phyloP scores from a whole-genome alignment of 1,140 invertebrate genomes.

The Sminthurides bifidus region DNA sequence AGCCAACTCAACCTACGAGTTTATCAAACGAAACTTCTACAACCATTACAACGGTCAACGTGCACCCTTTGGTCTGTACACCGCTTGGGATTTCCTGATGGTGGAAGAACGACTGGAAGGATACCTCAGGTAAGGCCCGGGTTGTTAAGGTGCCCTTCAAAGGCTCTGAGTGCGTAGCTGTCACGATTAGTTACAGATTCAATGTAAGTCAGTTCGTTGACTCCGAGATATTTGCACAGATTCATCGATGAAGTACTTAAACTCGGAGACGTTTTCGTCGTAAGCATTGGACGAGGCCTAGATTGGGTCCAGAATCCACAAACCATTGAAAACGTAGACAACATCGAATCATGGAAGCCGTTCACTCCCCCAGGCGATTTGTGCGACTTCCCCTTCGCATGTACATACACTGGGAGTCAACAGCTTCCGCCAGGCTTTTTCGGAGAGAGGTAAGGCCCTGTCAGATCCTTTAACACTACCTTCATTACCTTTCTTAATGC shows the following conservation, averaged over 20 bases:
- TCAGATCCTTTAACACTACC: too few species aligned
- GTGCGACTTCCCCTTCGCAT: slow-evolving; percentile 6
- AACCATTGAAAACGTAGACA: background rate
- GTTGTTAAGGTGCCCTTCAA: background rate
- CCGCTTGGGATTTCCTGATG: slow-evolving; percentile 45
- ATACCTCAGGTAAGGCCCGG: background rate
- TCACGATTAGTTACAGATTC: background rate
- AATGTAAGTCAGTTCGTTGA: background rate
- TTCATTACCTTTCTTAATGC: too few species aligned
- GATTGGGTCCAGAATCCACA: slow-evolving; percentile 37
- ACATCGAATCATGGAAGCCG: background rate
- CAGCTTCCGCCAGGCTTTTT: background rate
- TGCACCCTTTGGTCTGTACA: slow-evolving; percentile 47
- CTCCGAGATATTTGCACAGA: background rate
- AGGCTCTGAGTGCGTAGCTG: background rate
- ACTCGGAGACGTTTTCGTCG: slow-evolving; percentile 30
- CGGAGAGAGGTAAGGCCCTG: slow-evolving; percentile 13
- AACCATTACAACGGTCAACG: slow-evolving; percentile 44
- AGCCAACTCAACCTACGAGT: slow-evolving; percentile 39
- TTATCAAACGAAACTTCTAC: slow-evolving; percentile 44
- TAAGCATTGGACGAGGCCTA: slow-evolving; percentile 33
- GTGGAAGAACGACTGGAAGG: background rate
- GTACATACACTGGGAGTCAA: background rate
- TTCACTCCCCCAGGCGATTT: background rate
- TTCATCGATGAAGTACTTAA: background rate